Conservation (phyloP, 2,888 invertebrate genomes). For the Phalangium opilio region DNA sequence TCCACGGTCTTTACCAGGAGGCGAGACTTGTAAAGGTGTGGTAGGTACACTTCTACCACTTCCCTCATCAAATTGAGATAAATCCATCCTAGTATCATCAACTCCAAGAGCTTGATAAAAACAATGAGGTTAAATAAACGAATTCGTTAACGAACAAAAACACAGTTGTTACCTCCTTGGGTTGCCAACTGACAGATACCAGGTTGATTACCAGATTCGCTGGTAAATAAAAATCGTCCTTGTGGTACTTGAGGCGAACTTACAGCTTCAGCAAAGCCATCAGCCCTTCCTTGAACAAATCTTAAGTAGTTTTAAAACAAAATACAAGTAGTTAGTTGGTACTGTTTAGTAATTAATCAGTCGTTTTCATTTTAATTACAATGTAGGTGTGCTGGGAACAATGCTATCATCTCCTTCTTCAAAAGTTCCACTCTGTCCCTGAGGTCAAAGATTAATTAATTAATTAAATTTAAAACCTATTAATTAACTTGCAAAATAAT, state of each 20-base stretch:
- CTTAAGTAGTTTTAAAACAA: no score
- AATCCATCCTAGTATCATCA: slow-evolving; percentile 59
- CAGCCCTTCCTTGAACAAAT: slow-evolving; percentile 57
- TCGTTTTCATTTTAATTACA: slow-evolving; percentile 34
- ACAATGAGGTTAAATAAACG: not conserved
- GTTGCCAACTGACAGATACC: slow-evolving; percentile 37
- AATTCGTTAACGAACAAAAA: not conserved
- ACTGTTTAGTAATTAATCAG: no score
- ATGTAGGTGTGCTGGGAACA: slow-evolving; percentile 75
- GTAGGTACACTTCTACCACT: slow-evolving; percentile 51
- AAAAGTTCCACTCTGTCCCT: slow-evolving; percentile 41
- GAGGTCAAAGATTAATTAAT: slow-evolving; percentile 9
- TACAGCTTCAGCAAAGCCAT: slow-evolving; percentile 79
- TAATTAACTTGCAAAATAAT: slow-evolving; percentile 3
- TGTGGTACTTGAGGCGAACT: slow-evolving; percentile 61
- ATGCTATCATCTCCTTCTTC: slow-evolving; percentile 59
- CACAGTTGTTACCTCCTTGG: slow-evolving; percentile 38
- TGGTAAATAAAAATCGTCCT: slow-evolving; percentile 32
- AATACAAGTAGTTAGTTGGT: no score
- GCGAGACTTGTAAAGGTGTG: slow-evolving; percentile 48
- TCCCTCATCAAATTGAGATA: slow-evolving; percentile 45
- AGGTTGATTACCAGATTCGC: slow-evolving; percentile 37
- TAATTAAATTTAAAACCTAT: slow-evolving; percentile 1
- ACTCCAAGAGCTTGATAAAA: slow-evolving; percentile 32
- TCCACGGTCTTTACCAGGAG: slow-evolving; percentile 31